phyloP scores from a whole-genome alignment of 1,140 invertebrate species.

The Drosophila pseudoananassae region DNA sequence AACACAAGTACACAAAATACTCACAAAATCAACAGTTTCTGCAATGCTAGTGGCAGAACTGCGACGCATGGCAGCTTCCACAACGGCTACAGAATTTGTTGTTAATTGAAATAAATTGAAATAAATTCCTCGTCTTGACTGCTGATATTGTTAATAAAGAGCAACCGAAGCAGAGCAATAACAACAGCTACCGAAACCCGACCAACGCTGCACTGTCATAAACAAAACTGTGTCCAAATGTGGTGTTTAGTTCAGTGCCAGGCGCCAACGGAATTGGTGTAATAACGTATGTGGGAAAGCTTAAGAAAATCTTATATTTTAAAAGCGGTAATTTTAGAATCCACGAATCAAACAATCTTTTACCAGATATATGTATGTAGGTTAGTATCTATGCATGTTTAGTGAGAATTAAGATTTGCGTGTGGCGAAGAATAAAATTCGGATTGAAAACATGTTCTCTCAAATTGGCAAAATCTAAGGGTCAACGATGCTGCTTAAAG shows the following conservation, averaged over 20 bases:
- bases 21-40: conserved; percentile 39
- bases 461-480: neutral
- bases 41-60: conserved; percentile 64
- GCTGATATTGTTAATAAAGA: conserved; percentile 78
- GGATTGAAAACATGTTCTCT: neutral
- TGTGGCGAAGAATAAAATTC: neutral
- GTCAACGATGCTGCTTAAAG: neutral
- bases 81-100: conserved; percentile 43
- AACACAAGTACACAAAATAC: conserved; percentile 40
- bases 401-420: neutral
- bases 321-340: neutral
- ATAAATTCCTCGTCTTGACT: conserved; percentile 76
- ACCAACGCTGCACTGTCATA: conserved; percentile 19
- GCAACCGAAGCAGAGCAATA: conserved; percentile 37
- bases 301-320: neutral
- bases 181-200: conserved; percentile 8
- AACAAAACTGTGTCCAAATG: conserved; percentile 49
- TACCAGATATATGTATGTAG: neutral
- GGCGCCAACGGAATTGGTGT: conserved; percentile 5
- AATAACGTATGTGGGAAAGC: neutral
- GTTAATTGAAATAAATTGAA: conserved; percentile 83
- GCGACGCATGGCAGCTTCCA: conserved; percentile 14
- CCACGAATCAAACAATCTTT: too few species aligned
- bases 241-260: conserved; percentile 23
- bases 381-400: neutral